Evolutionary conservation across 2,113 vertebrate genomes (phyloP).

Genomic region (Lethenteron reissneri): DNA sequence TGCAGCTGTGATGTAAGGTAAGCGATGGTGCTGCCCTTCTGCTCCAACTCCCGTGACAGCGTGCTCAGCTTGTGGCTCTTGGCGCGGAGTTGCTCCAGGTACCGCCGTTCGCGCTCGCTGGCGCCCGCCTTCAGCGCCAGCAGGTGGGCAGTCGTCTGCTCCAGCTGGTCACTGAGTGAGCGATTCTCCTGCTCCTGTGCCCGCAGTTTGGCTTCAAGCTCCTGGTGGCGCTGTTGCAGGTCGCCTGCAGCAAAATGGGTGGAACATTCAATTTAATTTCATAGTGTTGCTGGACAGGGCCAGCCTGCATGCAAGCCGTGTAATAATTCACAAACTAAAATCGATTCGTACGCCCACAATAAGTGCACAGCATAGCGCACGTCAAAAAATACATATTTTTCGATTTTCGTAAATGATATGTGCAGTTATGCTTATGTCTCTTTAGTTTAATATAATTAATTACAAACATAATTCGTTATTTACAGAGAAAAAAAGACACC

Average conservation of each 20-base stretch:
- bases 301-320: not conserved
- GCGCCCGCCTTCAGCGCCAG: constrained; percentile 73
- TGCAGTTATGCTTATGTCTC: too few species aligned
- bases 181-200: constrained; percentile 58
- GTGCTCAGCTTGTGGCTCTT: constrained; percentile 78
- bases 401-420: too few species aligned
- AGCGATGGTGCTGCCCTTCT: constrained; percentile 69
- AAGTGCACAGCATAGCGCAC: too few species aligned
- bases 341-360: not conserved
- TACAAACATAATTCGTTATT: too few species aligned
- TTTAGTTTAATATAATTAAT: too few species aligned
- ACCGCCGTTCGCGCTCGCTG: constrained; percentile 71
- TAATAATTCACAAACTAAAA: not conserved
- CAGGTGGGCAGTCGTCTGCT: constrained; percentile 70
- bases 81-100: constrained; percentile 82
- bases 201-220: constrained; percentile 63
- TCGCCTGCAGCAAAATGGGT: not conserved
- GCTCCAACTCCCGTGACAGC: constrained; percentile 74
- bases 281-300: not conserved
- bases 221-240: constrained; percentile 18
- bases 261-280: not conserved
- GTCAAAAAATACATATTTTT: too few species aligned
- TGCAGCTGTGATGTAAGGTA: constrained; percentile 87
- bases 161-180: constrained; percentile 52
- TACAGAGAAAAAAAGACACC: too few species aligned